Base-by-base conservation (phyloP, 2,797 vertebrate species). In the Hafferia zeledoni region DNA sequence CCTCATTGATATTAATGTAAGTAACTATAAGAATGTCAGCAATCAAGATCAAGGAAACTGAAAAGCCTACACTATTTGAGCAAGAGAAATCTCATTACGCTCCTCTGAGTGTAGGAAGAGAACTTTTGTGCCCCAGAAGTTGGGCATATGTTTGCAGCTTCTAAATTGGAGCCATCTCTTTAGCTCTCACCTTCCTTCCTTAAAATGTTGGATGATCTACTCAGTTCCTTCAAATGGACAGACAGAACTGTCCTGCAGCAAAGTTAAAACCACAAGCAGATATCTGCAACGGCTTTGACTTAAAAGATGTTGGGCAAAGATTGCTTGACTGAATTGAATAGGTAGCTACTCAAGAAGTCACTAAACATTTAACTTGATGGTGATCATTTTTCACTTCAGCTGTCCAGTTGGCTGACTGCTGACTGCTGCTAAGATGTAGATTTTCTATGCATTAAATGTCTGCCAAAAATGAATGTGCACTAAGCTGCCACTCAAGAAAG, bases 401-500 rank as follows among this genome's bases (percentile, higher is more conserved):
- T 84, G 56, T 70, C 61, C 31, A 39, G 46, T 17, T 78, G 30
- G 23, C 17, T 59, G 27, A 23, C 67, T 52, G 23, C 17, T 59
- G 27, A 23, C 67, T 52, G 14, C 33, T 82, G 28, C 56, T 79
- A 24, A 22, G 46, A 59, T 61, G n/a, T 70, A 87, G 63, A 83
- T 86, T 89, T 90, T 81, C 30, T 53, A n/a, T 53, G 13, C 35
- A 67, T 56, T n/a, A 94, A 93, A 71, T 56, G 8, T 39, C n/a
- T 91, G 56, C 44, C 76, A 86, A 28, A 80, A 74, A 31, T 49
- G 55, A 76, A 90, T 43, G 30, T 23, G 16, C 50, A 67, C 43
- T 72, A 59, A 92, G 60, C 27, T 84, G 27, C 31, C 82, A 81
- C 71, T 89, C 28, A 85, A 44, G 80, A 91, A 89, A 87, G 23